Percentiles rank a stretch among this genome's conserved stretches.
These are phyloP conservation scores for Falco peregrinus DNA, from an alignment of 2,797 vertebrate species.

Conservation along the genomic window DNA sequence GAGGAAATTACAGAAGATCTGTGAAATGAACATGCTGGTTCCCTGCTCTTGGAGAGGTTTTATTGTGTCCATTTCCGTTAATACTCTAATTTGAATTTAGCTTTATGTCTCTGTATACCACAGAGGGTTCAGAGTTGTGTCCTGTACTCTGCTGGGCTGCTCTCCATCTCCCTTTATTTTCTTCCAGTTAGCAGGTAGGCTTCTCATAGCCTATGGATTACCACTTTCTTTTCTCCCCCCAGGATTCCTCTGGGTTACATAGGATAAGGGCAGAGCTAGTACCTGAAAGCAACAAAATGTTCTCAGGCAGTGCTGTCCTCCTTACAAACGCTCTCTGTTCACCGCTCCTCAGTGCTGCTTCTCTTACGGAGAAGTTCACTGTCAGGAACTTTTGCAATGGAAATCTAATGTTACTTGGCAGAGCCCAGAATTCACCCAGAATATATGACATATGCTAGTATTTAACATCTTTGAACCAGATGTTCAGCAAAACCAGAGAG, in stretches of 20 bases:
- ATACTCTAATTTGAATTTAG: not conserved
- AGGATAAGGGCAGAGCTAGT: not conserved
- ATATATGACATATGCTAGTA: not conserved
- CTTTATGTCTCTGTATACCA: not conserved
- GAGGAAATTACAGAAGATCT: not conserved
- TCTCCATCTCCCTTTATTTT: not conserved
- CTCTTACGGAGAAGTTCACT: not conserved
- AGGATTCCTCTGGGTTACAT: not conserved
- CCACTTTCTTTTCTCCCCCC: not conserved
- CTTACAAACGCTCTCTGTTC: not conserved
- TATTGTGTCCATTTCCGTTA: not conserved
- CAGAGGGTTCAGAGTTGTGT: not conserved
- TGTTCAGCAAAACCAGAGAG: constrained; percentile 4
- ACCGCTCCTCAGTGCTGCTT: not conserved
- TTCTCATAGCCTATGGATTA: not conserved
- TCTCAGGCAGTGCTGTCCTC: not conserved
- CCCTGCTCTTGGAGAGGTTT: not conserved
- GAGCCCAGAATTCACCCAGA: not conserved
- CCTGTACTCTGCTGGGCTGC: not conserved
- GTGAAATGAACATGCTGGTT: not conserved
- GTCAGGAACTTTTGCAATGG: not conserved
- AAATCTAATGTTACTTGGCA: not conserved
- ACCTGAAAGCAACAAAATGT: not conserved
- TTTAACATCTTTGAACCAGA: not conserved
- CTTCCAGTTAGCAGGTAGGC: not conserved